phyloP scores from a whole-genome alignment of 2,888 invertebrate genomes.

The Macrostomum cliftonense region DNA sequence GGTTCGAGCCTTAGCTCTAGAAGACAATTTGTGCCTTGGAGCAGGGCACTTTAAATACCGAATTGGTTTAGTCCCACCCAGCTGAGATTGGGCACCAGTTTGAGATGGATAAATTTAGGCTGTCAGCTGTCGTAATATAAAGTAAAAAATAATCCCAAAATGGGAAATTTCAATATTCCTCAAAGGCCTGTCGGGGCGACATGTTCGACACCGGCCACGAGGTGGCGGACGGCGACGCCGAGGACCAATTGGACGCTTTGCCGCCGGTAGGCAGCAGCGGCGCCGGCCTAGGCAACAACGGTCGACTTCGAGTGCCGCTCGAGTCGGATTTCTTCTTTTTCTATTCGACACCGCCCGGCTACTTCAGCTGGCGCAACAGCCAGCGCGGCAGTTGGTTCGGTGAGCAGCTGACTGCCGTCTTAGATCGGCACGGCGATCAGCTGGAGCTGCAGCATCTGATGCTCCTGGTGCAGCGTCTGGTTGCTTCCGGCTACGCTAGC shows the following conservation, averaged over 20 bases:
- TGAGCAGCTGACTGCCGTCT: slow-evolving; percentile 9
- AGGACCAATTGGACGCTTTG: too few relatives aligned
- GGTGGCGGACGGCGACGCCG: not conserved
- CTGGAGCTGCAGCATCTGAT: slow-evolving; percentile 11
- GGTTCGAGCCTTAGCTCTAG: too few relatives aligned
- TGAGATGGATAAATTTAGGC: too few relatives aligned
- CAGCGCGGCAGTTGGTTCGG: slow-evolving; percentile 12
- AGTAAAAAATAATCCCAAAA: too few relatives aligned
- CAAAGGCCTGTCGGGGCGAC: not conserved
- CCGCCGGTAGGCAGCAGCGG: not conserved
- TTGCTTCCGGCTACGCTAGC: slow-evolving; percentile 8
- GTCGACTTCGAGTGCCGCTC: not conserved
- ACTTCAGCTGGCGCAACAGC: slow-evolving; percentile 12
- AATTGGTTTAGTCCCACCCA: too few relatives aligned
- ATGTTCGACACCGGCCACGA: not conserved
- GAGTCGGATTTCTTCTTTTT: slow-evolving; percentile 12
- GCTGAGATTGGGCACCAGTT: too few relatives aligned
- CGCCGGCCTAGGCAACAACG: too few relatives aligned
- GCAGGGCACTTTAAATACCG: too few relatives aligned
- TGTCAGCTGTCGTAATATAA: too few relatives aligned
- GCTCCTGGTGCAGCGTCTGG: slow-evolving; percentile 9
- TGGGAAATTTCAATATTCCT: not conserved
- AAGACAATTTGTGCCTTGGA: too few relatives aligned
- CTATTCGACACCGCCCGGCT: slow-evolving; percentile 11
- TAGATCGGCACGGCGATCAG: slow-evolving; percentile 2